These are phyloP conservation scores for Artemia sinica DNA, from an alignment of 2,888 invertebrate species.

Conservation along the genomic window DNA sequence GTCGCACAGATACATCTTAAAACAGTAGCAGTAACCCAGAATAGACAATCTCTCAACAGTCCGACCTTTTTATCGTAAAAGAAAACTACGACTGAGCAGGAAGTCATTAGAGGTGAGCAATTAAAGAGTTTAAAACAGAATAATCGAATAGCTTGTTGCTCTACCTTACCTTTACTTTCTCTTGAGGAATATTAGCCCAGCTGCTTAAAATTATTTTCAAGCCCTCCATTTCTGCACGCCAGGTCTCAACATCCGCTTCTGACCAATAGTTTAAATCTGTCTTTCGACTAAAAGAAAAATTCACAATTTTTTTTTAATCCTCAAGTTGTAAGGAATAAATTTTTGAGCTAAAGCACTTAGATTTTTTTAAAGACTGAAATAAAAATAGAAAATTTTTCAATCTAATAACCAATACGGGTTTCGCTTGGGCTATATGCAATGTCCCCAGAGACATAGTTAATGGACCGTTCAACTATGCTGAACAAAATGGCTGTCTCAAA, in stretches of 20 bases:
- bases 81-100: not conserved
- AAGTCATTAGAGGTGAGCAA: not conserved
- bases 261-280: constrained; percentile 24
- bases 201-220: constrained; percentile 4
- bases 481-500: too few relatives aligned
- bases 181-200: constrained; percentile 35
- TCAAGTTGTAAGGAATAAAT: too few relatives aligned
- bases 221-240: constrained; percentile 21
- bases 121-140: not conserved
- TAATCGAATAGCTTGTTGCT: not conserved
- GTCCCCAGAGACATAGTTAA: too few relatives aligned
- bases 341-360: too few relatives aligned
- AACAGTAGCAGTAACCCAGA: too few relatives aligned
- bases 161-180: not conserved
- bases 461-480: too few relatives aligned
- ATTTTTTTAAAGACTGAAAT: too few relatives aligned
- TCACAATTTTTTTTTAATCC: not conserved
- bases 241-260: constrained; percentile 17
- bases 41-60: not conserved
- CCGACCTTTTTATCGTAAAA: not conserved
- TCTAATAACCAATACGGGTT: too few relatives aligned
- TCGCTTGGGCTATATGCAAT: too few relatives aligned
- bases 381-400: too few relatives aligned
- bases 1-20: too few relatives aligned
- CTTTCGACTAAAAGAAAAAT: constrained; percentile 17